phyloP scores from a whole-genome alignment of 2,888 invertebrate genomes.

The Dicyrtoma fusca region DNA sequence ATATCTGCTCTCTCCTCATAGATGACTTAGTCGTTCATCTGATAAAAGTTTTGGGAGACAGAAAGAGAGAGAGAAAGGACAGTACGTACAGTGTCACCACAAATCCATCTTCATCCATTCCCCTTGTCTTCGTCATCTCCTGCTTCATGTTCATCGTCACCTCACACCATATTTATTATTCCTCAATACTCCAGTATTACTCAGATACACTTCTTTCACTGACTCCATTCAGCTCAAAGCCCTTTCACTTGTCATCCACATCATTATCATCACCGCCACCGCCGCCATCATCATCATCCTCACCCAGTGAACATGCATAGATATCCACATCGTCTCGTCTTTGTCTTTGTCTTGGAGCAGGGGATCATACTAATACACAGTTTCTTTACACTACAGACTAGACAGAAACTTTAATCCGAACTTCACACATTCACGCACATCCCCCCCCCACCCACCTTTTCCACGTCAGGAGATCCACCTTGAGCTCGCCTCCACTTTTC shows the following conservation, averaged over 20 bases:
- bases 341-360: not conserved
- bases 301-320: not conserved
- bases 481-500: too few species aligned
- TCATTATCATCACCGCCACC: too few species aligned
- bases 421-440: not conserved
- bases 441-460: too few species aligned
- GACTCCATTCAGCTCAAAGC: not conserved
- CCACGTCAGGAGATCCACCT: too few species aligned
- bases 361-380: not conserved
- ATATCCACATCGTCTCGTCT: not conserved
- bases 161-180: too few species aligned
- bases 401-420: not conserved
- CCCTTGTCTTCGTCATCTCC: conserved; percentile 27
- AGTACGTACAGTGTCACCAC: conserved; percentile 27
- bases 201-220: too few species aligned
- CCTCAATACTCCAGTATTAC: too few species aligned
- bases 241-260: too few species aligned
- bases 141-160: not conserved
- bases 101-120: conserved; percentile 48
- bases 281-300: too few species aligned
- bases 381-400: too few species aligned
- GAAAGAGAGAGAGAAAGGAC: too few species aligned
- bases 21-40: conserved; percentile 1
- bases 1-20: too few species aligned
- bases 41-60: conserved; percentile 8